Base-by-base conservation (phyloP, 2,113 vertebrate species). In the Oreochromis niloticus region DNA sequence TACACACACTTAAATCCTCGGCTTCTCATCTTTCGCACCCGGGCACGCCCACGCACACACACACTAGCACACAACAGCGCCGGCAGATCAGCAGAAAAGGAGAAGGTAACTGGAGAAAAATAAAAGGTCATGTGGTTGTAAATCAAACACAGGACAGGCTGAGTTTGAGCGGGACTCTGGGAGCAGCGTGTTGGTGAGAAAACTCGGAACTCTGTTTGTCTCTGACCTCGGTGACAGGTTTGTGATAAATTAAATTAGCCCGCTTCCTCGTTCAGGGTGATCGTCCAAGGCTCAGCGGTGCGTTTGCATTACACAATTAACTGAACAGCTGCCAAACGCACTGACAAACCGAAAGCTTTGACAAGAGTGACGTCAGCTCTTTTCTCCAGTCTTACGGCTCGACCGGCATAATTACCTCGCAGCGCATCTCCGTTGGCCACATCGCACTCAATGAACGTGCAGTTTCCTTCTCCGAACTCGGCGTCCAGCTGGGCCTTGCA, bases 401-500 rank as follows among this genome's bases (percentile, higher is more conserved):
- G 8, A n/a, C 52, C 4, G 5, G 6, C 24, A 11, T 16, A 55
- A 13, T 73, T 97, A 99, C 98, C 97, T 98, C 91, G 95, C 66
- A 99, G 96, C 24, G 97, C 96, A 19, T 96, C 96, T 87, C 90
- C 96, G 0, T 98, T 93, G 19, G 97, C 97, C 84, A 99, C 97
- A 84, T 99, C 98, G 59, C 98, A 99, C 68, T 96, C 96, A 57
- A 99, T 94, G 88, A 99, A 99, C 1, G 95, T 80, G 10, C 96
- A 97, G 88, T 96, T 95, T 71, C 96, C 97, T 16, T 95, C 95
- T 79, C 97, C 97, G n/a, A 98, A 99, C 88, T 97, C 94, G 13
- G 95, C 85, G 13, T 98, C 97, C 86, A 99, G 93, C 50, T 96
- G 94, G 0, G 92, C 92, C 90, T 98, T 98, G 87, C 97, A 98